Conservation (phyloP, 2,113 vertebrate species). For the Melanocharis versteri region DNA sequence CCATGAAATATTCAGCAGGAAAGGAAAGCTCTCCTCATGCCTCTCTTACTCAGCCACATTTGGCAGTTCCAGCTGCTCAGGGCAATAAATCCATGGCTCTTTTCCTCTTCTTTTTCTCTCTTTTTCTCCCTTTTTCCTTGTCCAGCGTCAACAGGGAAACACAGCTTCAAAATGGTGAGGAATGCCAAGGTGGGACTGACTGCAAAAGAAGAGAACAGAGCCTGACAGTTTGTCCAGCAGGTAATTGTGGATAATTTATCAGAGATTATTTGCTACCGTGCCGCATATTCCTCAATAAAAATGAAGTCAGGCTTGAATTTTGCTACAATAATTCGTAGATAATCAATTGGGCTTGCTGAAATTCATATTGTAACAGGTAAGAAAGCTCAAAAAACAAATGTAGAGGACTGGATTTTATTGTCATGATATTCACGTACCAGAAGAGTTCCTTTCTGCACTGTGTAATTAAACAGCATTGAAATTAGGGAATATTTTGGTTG, state of each 20-base stretch:
- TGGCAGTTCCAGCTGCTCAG: fast-evolving
- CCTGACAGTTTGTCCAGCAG: slow-evolving; percentile 22
- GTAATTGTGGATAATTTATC: neutral
- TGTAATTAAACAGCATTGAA: neutral
- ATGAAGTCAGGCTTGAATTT: neutral
- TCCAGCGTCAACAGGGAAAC: neutral
- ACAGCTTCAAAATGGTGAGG: fast-evolving
- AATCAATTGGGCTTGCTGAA: neutral
- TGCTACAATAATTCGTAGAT: neutral
- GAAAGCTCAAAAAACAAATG: neutral
- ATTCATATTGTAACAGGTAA: neutral
- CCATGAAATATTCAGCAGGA: slow-evolving; percentile 55
- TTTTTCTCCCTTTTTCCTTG: neutral
- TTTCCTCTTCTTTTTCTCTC: neutral
- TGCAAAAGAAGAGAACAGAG: neutral
- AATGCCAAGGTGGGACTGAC: neutral
- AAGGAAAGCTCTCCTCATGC: neutral
- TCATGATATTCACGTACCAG: fast-evolving
- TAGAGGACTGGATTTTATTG: neutral
- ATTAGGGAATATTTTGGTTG: neutral
- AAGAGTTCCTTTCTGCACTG: neutral
- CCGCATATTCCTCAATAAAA: neutral
- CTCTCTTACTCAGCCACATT: fast-evolving
- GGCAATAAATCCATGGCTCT: neutral
- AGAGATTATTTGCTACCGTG: neutral